phyloP scores from a whole-genome alignment of 2,888 invertebrate species.

The Phortica magna region DNA sequence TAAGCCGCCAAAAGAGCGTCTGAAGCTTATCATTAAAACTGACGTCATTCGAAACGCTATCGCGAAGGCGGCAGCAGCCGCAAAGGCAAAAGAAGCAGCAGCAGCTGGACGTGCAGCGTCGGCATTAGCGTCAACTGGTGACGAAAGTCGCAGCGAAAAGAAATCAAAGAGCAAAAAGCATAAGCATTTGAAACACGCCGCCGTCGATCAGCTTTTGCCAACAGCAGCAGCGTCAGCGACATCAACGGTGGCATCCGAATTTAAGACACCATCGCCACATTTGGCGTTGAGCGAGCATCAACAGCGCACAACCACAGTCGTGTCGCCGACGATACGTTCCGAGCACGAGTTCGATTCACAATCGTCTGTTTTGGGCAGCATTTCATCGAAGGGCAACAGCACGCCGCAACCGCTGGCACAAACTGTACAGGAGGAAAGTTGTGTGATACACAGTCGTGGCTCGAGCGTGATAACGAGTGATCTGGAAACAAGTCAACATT shows the following conservation, averaged over 20 bases:
- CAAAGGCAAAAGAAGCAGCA: conserved; percentile 64
- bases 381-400: conserved; percentile 77
- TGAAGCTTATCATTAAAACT: conserved; percentile 78
- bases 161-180: conserved; percentile 76
- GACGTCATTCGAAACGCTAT: conserved; percentile 76
- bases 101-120: conserved; percentile 49
- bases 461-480: conserved; percentile 78
- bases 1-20: conserved; percentile 79
- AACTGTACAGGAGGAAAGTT: conserved; percentile 75
- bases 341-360: conserved; percentile 78
- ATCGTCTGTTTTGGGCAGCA: conserved; percentile 77
- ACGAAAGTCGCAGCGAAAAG: conserved; percentile 61
- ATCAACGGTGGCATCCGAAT: conserved; percentile 56
- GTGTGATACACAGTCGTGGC: conserved; percentile 77
- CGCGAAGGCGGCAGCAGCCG: conserved; percentile 75
- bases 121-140: conserved; percentile 45
- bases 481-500: conserved; percentile 77
- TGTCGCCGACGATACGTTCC: conserved; percentile 79
- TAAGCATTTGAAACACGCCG: conserved; percentile 70
- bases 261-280: conserved; percentile 79
- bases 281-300: conserved; percentile 59
- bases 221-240: neutral
- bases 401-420: conserved; percentile 73
- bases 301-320: conserved; percentile 56
- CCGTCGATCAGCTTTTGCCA: conserved; percentile 51